Evolutionary conservation across 2,797 vertebrate species (phyloP), one percentile per base, ranked within the genome.

Genomic region (Cuculus canorus): DNA sequence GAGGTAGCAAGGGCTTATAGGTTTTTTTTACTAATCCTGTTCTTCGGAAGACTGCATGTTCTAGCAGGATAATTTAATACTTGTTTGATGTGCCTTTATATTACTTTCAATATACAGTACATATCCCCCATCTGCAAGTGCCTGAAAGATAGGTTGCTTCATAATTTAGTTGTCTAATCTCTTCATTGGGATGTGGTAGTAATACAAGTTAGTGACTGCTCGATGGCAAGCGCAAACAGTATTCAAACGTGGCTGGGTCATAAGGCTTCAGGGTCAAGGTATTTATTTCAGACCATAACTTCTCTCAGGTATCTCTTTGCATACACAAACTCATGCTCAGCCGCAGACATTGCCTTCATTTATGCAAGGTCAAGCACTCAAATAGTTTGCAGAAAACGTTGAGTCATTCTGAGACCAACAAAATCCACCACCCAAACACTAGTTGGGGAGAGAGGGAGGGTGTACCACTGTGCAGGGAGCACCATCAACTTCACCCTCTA

Each of bases 1-100:
- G 43, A 89, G 41, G 68, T 8, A 83, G 78, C 45, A 83, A 89
- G 90, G 17, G 37, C 41, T 71, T 68, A 91, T 4, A 85, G 78
- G 70, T 87, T 60, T 35, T 81, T 41, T 39, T 91, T 64, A 10
- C 5, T 4, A 79, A 93, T 87, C 37, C 56, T 28, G 11, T 80
- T 95, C 32, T 77, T 88, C 0, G 1, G 92, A 93, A 73, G 64
- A 89, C 45, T 77, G 83, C 86, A 80, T 72, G 75, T 64, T 56
- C 70, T 88, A 82, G 80, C 28, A 88, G 66, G 25, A 72, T 90
- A 95, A 95, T 94, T 94, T 85, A 90, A 93, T 76, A 92, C 56
- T 79, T 82, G 54, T 57, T 85, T 93, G 83, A 94, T 80, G 64
- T 89, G 60, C 78, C 68, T 71, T 89, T 85, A 66, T 82, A 95